Base-by-base conservation (phyloP, 1,140 invertebrate species). In the Nautilus pompilius region DNA sequence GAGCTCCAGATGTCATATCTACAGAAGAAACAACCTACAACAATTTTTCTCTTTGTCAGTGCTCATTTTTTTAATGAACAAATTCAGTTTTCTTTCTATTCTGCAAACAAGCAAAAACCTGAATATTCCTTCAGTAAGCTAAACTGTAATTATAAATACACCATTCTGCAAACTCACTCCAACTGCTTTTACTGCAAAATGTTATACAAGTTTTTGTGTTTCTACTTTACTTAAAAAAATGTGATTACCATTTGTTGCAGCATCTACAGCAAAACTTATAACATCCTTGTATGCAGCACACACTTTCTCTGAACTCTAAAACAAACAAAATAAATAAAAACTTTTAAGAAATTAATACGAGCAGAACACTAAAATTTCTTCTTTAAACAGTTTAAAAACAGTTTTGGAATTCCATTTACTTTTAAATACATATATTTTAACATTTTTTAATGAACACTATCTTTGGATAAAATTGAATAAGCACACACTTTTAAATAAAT, bases 251-350 rank as follows among this genome's bases (percentile, higher is more conserved):
- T 70, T 28, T 62, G 45, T 62, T 3, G 64, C 71, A 61, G 68
- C 66, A 34, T 68, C 60, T 10, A 71, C 61, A n/a, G 66, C 63
- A 41, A 66, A 60, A 46, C 36, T 68, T 22, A 73, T 69, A 15
- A 73, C 63, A 26, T 56, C 62, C 32, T 58, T 66, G 54, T 69
- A 67, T 13, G 55, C 60, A 17, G 57, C 62, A 62, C 62, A 63
- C n/a, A 63, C 65, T 32, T 46, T 59, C 22, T 56, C 32, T 8
- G 55, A 45, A 24, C 17, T 29, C 70, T 72, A 62, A 32, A 58
- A 65, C 20, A 59, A 41, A 51, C 34, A 6, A 58, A 34, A 34
- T 32, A 62, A 34, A 57, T 30, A 4, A 49, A 46, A 22, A 48
- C 15, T 41, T 20, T 5, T 15, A 22, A 53, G 26, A 36, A 3